Conservation (phyloP, 2,113 vertebrate genomes). For the Colinus virginianus region DNA sequence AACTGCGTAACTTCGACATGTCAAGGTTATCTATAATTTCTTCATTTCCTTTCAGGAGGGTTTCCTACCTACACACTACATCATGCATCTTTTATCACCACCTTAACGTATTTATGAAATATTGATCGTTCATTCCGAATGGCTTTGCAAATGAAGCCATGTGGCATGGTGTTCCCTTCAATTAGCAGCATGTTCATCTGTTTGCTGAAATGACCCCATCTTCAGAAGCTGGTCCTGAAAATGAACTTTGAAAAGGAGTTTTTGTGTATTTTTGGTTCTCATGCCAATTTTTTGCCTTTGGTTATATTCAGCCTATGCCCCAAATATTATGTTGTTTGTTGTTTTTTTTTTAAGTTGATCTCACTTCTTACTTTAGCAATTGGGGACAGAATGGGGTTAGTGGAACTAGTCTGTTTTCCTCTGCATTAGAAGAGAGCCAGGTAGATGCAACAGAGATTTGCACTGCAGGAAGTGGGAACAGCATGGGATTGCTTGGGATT, state of each 20-base stretch:
- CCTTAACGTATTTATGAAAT: slow-evolving; percentile 77
- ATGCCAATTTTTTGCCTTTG: background rate
- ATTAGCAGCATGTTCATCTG: slow-evolving; percentile 33
- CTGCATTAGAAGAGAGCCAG: background rate
- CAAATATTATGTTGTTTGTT: background rate
- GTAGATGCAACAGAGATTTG: background rate
- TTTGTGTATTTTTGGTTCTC: background rate
- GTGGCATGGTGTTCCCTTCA: slow-evolving; percentile 26
- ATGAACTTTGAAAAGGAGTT: background rate
- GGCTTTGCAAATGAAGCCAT: slow-evolving; percentile 62
- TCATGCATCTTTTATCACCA: slow-evolving; percentile 81
- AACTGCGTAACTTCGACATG: slow-evolving; percentile 11
- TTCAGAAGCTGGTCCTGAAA: background rate
- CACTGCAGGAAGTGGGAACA: background rate
- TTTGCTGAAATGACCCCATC: background rate
- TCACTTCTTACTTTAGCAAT: background rate
- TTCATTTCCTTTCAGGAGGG: slow-evolving; percentile 64
- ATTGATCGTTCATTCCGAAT: slow-evolving; percentile 74
- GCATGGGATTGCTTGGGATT: background rate
- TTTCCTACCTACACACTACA: slow-evolving; percentile 67
- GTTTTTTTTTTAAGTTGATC: background rate
- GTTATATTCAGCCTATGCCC: background rate
- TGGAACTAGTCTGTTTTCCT: background rate
- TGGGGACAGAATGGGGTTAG: slow-evolving; percentile 51
- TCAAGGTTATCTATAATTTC: slow-evolving; percentile 76